These are phyloP conservation scores for Leptopterna dolabrata DNA, from an alignment of 2,888 invertebrate genomes.

Conservation along the genomic window DNA sequence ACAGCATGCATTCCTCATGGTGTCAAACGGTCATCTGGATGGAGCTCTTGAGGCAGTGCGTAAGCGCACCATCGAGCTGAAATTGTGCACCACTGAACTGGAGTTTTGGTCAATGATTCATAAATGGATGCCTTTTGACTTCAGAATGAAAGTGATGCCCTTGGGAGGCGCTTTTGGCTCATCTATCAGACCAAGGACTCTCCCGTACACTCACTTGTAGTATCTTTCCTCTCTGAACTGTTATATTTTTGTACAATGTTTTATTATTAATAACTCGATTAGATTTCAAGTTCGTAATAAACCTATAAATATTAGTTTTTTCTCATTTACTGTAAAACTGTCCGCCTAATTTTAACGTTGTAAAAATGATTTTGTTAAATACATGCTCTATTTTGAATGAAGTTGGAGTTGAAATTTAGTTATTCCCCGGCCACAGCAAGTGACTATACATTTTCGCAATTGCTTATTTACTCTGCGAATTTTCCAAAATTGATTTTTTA, in stretches of 20 bases:
- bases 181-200: neutral
- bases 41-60: neutral
- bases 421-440: no score
- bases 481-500: no score
- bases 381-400: no score
- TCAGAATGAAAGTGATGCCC: neutral
- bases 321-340: no score
- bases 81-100: neutral
- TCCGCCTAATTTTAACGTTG: no score
- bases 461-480: no score
- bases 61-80: neutral
- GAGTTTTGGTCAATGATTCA: neutral
- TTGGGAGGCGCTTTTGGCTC: neutral
- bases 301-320: no score
- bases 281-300: no score
- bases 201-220: neutral
- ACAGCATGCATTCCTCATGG: neutral
- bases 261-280: no score
- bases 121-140: neutral
- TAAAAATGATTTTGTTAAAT: no score
- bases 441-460: no score
- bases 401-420: no score
- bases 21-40: neutral
- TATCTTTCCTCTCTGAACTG: neutral
- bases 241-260: neutral